Percentiles rank a stretch among this genome's conserved stretches.
Conservation (phyloP, 2,888 invertebrate genomes). For the Glomeris marginata region DNA sequence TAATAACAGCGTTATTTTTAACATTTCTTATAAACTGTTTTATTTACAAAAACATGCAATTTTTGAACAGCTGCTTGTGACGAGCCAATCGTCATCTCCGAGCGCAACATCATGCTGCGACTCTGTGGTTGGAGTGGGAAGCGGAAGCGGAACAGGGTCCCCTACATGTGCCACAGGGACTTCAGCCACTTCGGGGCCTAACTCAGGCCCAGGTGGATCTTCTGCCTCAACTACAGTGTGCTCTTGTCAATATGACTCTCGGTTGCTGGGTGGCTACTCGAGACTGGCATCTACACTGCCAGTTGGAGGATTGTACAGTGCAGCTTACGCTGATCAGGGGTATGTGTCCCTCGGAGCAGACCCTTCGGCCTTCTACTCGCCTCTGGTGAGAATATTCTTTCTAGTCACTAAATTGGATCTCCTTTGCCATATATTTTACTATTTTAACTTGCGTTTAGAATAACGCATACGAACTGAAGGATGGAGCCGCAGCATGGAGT, state of each 20-base stretch:
- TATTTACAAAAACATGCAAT: too few relatives aligned
- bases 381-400: constrained; percentile 56
- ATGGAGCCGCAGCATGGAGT: constrained; percentile 26
- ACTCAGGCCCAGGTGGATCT: too few relatives aligned
- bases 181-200: too few relatives aligned
- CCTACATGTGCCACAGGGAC: too few relatives aligned
- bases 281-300: constrained; percentile 23
- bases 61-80: too few relatives aligned
- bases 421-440: not conserved
- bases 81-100: too few relatives aligned
- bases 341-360: constrained; percentile 28
- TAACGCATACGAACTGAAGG: constrained; percentile 26
- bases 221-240: constrained; percentile 51
- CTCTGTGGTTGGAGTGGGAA: too few relatives aligned
- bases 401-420: not conserved
- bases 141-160: too few relatives aligned
- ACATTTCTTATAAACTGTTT: too few relatives aligned
- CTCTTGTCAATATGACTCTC: constrained; percentile 84
- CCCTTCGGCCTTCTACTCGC: constrained; percentile 88
- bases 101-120: too few relatives aligned
- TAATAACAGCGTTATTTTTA: too few relatives aligned
- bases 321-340: constrained; percentile 23
- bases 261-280: constrained; percentile 37
- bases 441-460: constrained; percentile 21
- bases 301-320: constrained; percentile 25